phyloP scores from a whole-genome alignment of 2,797 vertebrate species.

The Siniperca obscura region DNA sequence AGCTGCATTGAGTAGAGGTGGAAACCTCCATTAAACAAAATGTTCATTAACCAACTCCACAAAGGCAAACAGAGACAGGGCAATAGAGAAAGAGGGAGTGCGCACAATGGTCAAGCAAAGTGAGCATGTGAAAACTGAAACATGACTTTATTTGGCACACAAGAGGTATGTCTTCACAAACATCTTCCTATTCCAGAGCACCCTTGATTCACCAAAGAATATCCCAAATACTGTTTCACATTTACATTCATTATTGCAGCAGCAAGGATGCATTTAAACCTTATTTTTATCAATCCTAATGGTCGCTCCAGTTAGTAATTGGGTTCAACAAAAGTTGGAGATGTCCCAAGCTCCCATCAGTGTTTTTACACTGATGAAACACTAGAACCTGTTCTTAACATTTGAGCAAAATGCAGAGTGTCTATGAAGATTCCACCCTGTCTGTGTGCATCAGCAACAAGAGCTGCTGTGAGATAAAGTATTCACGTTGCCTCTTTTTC shows the following conservation, averaged over 20 bases:
- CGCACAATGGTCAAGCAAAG: not conserved
- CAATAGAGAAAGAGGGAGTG: not conserved
- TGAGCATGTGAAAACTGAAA: conserved; percentile 28
- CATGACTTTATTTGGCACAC: not conserved
- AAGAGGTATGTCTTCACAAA: not conserved
- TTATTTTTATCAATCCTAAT: not conserved
- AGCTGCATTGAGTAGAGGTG: not conserved
- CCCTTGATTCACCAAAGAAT: not conserved
- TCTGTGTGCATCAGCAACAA: not conserved
- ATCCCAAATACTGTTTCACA: not conserved
- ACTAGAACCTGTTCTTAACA: not conserved
- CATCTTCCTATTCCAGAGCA: not conserved
- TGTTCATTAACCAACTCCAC: conserved; percentile 5
- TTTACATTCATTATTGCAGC: not conserved
- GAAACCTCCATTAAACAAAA: conserved; percentile 8
- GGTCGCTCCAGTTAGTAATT: not conserved
- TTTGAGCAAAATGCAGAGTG: not conserved
- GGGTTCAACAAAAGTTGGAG: not conserved
- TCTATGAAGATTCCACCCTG: too few species aligned
- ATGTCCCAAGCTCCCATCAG: not conserved
- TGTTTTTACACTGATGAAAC: not conserved
- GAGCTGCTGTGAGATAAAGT: not conserved
- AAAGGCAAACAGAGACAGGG: not conserved
- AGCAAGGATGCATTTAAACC: not conserved
- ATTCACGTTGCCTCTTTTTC: not conserved